Conservation (phyloP, 1,140 invertebrate genomes). For the Platyscapa corneri region DNA sequence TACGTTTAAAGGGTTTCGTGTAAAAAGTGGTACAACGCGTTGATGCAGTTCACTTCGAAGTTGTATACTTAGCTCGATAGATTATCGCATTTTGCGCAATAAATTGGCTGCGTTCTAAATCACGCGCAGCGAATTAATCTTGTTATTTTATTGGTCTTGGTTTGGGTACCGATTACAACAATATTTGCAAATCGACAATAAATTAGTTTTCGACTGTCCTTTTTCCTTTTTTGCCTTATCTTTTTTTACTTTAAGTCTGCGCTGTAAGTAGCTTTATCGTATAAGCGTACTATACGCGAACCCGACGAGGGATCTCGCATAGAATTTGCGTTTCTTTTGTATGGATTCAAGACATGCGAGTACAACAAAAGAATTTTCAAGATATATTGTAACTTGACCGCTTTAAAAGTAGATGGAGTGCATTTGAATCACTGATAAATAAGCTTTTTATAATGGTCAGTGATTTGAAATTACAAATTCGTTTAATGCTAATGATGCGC, state of each 20-base stretch:
- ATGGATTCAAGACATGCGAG: neutral
- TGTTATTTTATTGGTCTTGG: neutral
- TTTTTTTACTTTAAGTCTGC: too few species aligned
- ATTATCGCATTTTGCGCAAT: neutral
- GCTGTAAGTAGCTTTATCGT: too few species aligned
- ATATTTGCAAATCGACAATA: neutral
- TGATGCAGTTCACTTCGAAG: neutral
- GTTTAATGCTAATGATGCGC: neutral
- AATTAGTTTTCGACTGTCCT: neutral
- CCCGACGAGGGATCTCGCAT: neutral
- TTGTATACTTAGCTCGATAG: too few species aligned
- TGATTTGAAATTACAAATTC: neutral
- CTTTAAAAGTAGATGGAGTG: neutral
- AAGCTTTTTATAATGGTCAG: neutral
- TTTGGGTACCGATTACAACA: neutral
- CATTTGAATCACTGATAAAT: neutral
- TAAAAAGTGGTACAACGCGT: neutral
- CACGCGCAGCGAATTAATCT: neutral
- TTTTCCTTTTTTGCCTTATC: too few species aligned
- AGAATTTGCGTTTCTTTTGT: neutral
- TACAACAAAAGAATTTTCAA: neutral
- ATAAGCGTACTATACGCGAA: neutral
- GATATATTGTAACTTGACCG: neutral
- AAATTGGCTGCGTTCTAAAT: neutral
- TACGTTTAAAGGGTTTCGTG: neutral